A percentile compares a stretch with the other conserved stretches of the same genome.
Conservation (phyloP, 2,797 vertebrate genomes). For the Babyrousa celebensis region DNA sequence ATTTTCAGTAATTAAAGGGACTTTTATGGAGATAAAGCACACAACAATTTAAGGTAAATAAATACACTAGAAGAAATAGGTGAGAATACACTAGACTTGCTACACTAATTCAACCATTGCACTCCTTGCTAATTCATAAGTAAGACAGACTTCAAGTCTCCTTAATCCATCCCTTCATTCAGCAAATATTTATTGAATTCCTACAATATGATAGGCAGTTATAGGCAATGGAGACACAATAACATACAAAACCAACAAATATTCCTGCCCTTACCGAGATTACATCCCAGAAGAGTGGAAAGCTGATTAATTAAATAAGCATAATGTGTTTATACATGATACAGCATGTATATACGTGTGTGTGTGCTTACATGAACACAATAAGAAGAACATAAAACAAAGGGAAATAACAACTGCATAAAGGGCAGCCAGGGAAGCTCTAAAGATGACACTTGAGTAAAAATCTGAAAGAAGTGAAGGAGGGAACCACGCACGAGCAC, state of each 20-base stretch:
- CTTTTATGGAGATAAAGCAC: not conserved
- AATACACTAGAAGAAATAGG: not conserved
- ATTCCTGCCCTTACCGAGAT: not conserved
- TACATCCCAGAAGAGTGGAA: not conserved
- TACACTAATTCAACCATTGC: not conserved
- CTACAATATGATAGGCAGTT: not conserved
- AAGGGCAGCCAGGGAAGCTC: not conserved
- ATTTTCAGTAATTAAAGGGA: not conserved
- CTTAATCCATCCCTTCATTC: not conserved
- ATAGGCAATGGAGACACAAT: not conserved
- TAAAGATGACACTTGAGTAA: not conserved
- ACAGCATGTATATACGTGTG: not conserved
- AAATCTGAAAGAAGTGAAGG: not conserved
- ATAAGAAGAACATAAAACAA: not conserved
- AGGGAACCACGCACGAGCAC: not conserved
- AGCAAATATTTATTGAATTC: not conserved
- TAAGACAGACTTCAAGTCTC: constrained; percentile 17
- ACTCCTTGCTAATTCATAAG: not conserved
- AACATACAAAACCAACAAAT: not conserved
- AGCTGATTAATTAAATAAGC: not conserved
- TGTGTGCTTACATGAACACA: not conserved
- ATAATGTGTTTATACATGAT: not conserved
- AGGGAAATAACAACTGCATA: not conserved
- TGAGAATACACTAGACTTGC: not conserved
- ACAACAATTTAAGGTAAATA: not conserved